Percentiles rank a stretch among this genome's conserved stretches.
Evolutionary conservation across 1,140 invertebrate genomes (phyloP).

Genomic region (Tetranychus urticae): DNA sequence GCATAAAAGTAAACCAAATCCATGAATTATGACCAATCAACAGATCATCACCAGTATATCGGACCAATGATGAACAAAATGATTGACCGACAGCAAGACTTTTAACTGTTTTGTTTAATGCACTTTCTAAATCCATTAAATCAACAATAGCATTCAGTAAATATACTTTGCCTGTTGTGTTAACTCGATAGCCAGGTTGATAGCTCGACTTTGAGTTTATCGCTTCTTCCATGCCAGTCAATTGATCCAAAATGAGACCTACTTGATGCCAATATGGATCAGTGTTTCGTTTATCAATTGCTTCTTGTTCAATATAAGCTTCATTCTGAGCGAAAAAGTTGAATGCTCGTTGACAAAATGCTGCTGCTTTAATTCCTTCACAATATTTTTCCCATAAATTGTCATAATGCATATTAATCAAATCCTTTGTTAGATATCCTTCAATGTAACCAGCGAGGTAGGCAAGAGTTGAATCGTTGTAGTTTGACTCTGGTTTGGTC

Average conservation of each 20-base stretch:
- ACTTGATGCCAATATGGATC: slow-evolving; percentile 59
- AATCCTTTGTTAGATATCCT: slow-evolving; percentile 48
- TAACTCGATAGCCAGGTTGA: not conserved
- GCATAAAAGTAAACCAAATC: slow-evolving; percentile 19
- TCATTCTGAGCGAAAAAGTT: slow-evolving; percentile 35
- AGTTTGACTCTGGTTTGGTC: slow-evolving; percentile 33
- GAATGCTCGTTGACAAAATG: slow-evolving; percentile 36
- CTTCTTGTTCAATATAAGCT: slow-evolving; percentile 34
- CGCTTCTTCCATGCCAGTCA: slow-evolving; percentile 21
- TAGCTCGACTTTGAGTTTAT: not conserved
- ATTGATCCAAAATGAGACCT: slow-evolving; percentile 24
- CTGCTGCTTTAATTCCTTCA: slow-evolving; percentile 25
- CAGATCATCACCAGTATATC: slow-evolving; percentile 21
- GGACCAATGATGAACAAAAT: slow-evolving; percentile 34
- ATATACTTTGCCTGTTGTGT: not conserved
- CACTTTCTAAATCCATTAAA: not conserved
- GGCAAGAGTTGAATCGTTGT: slow-evolving; percentile 38
- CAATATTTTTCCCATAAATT: slow-evolving; percentile 47
- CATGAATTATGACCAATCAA: slow-evolving; percentile 15
- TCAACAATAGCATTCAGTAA: slow-evolving; percentile 1
- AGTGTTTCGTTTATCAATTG: slow-evolving; percentile 22
- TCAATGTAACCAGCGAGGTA: slow-evolving; percentile 71
- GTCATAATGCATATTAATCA: slow-evolving; percentile 53
- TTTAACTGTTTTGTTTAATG: not conserved
- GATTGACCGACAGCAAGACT: slow-evolving; percentile 19